Evolutionary conservation across 2,113 vertebrate genomes (phyloP).

Genomic region (Pseudopipra pipra): DNA sequence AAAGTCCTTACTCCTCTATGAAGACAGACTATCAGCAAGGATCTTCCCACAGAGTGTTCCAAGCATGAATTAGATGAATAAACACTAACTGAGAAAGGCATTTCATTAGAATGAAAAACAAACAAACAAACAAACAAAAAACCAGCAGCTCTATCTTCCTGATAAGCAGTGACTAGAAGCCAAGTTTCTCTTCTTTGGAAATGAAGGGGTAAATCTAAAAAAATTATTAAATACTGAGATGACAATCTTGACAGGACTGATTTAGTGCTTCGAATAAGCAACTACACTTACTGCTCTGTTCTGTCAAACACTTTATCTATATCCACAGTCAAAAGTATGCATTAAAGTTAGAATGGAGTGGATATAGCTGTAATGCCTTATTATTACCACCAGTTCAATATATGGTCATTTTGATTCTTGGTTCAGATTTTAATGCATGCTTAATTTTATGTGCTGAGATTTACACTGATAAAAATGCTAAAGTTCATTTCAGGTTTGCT

Average conservation of each 20-base stretch:
- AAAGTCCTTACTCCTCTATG: neutral
- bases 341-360: neutral
- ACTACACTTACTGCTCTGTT: neutral
- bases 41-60: neutral
- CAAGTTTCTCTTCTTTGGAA: neutral
- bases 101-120: neutral
- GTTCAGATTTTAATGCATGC: neutral
- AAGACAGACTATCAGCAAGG: neutral
- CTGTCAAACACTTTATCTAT: neutral
- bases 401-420: neutral
- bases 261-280: neutral
- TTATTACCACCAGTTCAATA: neutral
- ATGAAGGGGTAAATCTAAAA: neutral
- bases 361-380: neutral
- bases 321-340: neutral
- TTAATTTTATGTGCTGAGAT: neutral
- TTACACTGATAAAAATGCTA: neutral
- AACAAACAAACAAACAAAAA: rapidly evolving
- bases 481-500: neutral
- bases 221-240: neutral
- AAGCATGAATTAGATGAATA: neutral
- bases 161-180: neutral
- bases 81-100: neutral
- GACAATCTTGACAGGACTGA: neutral
- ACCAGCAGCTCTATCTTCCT: neutral